phyloP scores from a whole-genome alignment of 2,113 vertebrate genomes.

The Ceuthmochares aereus region DNA sequence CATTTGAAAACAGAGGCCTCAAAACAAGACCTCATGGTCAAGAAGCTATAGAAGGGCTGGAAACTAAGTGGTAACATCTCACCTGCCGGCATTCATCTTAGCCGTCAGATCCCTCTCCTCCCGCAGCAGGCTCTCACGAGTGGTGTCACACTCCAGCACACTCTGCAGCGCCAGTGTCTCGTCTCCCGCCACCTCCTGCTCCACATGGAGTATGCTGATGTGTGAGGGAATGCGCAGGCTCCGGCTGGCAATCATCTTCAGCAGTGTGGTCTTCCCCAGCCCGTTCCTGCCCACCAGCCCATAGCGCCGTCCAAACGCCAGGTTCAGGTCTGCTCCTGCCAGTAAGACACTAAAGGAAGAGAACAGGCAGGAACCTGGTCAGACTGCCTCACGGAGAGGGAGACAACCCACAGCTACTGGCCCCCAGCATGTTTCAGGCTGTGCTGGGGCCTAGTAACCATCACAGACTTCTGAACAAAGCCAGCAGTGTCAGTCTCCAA shows the following conservation, averaged over 20 bases:
- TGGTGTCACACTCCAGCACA: slow-evolving; percentile 90
- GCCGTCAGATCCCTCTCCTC: slow-evolving; percentile 85
- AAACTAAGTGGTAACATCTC: slow-evolving; percentile 8
- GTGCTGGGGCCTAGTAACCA: background rate
- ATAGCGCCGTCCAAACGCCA: slow-evolving; percentile 89
- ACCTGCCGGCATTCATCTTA: slow-evolving; percentile 87
- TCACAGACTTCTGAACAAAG: background rate
- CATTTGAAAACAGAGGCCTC: background rate
- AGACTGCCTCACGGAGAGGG: background rate
- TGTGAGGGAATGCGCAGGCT: slow-evolving; percentile 90
- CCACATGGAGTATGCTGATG: slow-evolving; percentile 96
- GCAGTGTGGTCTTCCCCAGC: slow-evolving; percentile 92
- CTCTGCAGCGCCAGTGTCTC: slow-evolving; percentile 91
- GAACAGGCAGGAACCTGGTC: background rate
- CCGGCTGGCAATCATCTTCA: slow-evolving; percentile 95
- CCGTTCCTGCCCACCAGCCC: slow-evolving; percentile 95
- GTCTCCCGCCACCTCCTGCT: slow-evolving; percentile 96
- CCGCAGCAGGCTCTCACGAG: slow-evolving; percentile 84
- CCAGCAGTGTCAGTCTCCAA: background rate
- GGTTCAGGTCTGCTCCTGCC: slow-evolving; percentile 89
- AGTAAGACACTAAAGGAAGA: slow-evolving; percentile 83
- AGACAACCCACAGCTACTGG: fast-evolving
- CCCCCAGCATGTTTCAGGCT: background rate
- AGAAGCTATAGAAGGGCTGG: background rate
- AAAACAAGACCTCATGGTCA: fast-evolving